These are phyloP conservation scores for Cancer borealis DNA, from an alignment of 2,888 invertebrate species.

Conservation along the genomic window DNA sequence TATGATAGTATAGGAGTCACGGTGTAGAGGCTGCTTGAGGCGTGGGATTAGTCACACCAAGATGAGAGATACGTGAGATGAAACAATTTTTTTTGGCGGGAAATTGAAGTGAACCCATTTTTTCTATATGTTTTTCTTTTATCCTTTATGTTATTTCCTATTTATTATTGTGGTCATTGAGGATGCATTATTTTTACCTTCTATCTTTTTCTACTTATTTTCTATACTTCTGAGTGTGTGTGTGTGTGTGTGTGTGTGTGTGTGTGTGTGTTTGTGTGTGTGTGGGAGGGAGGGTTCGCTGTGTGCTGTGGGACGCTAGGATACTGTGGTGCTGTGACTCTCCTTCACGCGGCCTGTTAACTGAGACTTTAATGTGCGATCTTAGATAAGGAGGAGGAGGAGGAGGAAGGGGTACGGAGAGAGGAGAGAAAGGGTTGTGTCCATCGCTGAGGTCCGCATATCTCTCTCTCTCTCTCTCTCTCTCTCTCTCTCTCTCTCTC, in stretches of 20 bases:
- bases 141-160: neutral
- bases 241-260: neutral
- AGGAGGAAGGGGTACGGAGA: neutral
- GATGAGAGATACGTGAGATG: too few species aligned
- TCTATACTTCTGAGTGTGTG: neutral
- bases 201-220: neutral
- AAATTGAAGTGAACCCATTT: neutral
- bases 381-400: neutral
- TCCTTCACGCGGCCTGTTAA: neutral
- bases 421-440: slow-evolving; percentile 6
- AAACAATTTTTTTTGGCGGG: too few species aligned
- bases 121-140: neutral
- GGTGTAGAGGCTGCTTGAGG: too few species aligned
- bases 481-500: slow-evolving; percentile 53
- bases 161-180: neutral
- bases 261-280: neutral
- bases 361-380: slow-evolving; percentile 29
- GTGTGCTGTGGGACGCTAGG: neutral
- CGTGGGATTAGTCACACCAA: too few species aligned
- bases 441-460: neutral
- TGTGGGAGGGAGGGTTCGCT: neutral
- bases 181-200: neutral
- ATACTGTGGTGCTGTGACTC: neutral
- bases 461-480: slow-evolving; percentile 42
- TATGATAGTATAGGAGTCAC: too few species aligned